Conservation (phyloP, 2,113 vertebrate species). For the Hypomesus transpacificus region DNA sequence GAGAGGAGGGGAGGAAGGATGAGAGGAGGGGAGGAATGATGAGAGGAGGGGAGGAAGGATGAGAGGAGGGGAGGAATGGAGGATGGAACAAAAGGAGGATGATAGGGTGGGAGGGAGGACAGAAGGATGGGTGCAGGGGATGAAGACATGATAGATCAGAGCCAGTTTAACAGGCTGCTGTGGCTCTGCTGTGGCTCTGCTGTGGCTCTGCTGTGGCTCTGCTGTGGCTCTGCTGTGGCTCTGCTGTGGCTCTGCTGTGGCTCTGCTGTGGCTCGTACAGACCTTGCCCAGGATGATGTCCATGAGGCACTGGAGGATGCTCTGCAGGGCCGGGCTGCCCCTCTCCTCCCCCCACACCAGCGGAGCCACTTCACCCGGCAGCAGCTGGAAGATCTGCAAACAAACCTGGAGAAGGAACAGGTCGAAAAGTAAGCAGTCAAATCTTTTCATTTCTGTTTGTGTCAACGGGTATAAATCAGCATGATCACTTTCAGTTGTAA, state of each 20-base stretch:
- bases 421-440: constrained; percentile 1
- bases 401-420: constrained; percentile 71
- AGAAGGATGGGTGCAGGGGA: no score
- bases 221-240: no score
- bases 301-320: constrained; percentile 75
- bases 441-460: neutral
- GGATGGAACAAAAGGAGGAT: no score
- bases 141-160: no score
- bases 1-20: neutral
- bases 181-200: neutral
- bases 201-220: neutral
- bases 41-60: neutral
- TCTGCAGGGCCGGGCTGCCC: constrained; percentile 49
- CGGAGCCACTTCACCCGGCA: constrained; percentile 67
- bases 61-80: neutral
- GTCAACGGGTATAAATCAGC: no score
- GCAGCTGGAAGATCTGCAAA: constrained; percentile 79
- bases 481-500: no score
- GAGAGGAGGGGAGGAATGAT: no score
- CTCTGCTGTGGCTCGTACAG: neutral
- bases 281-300: constrained; percentile 75
- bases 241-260: neutral
- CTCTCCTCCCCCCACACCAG: constrained; percentile 62
- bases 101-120: neutral
- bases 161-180: neutral